These are phyloP conservation scores for Bothrops jararaca DNA, from an alignment of 2,113 vertebrate species.

Conservation along the genomic window DNA sequence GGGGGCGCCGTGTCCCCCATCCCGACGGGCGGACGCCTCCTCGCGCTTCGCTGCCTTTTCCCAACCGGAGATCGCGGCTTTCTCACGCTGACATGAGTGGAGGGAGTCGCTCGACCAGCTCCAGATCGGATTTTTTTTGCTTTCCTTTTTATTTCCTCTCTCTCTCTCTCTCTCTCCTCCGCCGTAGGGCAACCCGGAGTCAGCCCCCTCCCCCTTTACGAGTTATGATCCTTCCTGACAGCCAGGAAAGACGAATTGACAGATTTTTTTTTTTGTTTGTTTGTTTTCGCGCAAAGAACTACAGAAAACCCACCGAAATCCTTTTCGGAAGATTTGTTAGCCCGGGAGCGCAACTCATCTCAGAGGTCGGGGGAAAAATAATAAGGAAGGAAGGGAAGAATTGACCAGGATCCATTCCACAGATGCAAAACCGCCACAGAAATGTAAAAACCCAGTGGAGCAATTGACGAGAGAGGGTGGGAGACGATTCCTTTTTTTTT, in stretches of 20 bases:
- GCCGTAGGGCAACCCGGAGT: not conserved
- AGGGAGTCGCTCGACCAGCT: not conserved
- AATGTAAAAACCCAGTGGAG: not conserved
- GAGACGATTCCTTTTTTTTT: no score
- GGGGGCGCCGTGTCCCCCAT: conserved; percentile 90
- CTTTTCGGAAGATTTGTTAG: not conserved
- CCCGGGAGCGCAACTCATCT: not conserved
- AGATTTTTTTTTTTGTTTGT: not conserved
- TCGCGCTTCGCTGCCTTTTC: not conserved
- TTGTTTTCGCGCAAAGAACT: not conserved
- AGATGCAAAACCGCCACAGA: not conserved
- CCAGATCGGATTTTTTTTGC: not conserved
- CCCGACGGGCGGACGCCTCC: conserved; percentile 43
- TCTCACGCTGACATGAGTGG: conserved; percentile 22
- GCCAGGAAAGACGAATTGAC: conserved; percentile 15
- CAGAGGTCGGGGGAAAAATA: not conserved
- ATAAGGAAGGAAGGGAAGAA: not conserved
- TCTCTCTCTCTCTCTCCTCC: not conserved
- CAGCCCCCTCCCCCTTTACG: conserved; percentile 23
- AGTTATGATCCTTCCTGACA: not conserved
- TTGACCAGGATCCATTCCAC: not conserved
- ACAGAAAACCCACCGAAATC: conserved; percentile 1
- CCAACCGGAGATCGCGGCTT: not conserved
- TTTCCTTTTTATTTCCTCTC: no score
- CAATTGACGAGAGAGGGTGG: not conserved